Evolutionary conservation across 2,888 invertebrate genomes (phyloP), one percentile per base, ranked within the genome.

Genomic region (Calliopum simillimum): DNA sequence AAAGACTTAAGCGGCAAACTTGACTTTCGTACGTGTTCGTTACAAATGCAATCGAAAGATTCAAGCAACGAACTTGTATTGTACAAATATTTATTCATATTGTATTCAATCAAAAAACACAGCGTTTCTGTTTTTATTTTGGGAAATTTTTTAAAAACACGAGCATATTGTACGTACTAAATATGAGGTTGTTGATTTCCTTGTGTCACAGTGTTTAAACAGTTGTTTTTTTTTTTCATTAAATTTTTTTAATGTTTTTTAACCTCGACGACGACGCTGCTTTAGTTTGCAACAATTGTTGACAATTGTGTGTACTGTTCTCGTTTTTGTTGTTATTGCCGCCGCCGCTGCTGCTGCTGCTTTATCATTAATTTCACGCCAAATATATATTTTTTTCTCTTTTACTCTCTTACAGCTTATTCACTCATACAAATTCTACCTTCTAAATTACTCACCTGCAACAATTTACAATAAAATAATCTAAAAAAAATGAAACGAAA

Each of bases 341-440:
- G 49, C 51, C 5, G 25, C 25, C 41, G 47, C 47, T 44, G n/a
- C 5, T 43, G 13, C 11, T 58, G 1, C 19, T 59, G 33, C n/a
- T 59, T 63, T 64, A 19, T 66, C 56, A 56, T 56, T 66, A 66
- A 56, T n/a, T 56, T 19, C 53, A 53, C 41, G 25, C 53, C n/a
- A 61, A 44, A 49, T 51, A 65, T 51, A 61, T 51, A 58, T 61
- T 71, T 65, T 44, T 65, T 55, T 66, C 58, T 72, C 58, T 68
- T 70, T 61, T 73, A 71, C 71, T 78, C 73, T 76, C 73, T 79
- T 78, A 65, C 80, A 81, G 78, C 80, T 75, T 74, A 53, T 33
- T 71, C 53, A 69, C 51, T 66, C 71, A 68, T 56, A 55, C 47
- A 23, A 53, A 53, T 61, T 43, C 19, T 61, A 33, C 23, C 66